Conservation (phyloP, 2,888 invertebrate genomes). For the Mesopsocus fuscifrons region DNA sequence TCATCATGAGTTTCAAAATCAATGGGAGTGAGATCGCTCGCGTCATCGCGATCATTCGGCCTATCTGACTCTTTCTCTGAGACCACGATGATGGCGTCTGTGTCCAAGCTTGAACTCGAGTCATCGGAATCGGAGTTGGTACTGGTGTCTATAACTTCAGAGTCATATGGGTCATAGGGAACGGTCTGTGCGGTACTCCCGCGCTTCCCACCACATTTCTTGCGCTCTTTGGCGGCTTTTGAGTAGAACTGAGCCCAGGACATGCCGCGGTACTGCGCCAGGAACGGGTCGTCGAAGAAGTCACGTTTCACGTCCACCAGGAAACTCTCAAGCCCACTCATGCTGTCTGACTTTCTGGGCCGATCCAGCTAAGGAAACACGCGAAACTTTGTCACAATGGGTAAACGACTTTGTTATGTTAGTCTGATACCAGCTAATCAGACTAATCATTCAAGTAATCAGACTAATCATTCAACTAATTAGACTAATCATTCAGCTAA, state of each 20-base stretch:
- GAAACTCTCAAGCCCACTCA: conserved; percentile 30
- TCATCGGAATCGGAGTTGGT: neutral
- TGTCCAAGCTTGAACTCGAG: neutral
- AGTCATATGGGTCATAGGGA: no score
- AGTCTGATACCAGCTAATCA: no score
- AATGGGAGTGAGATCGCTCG: no score
- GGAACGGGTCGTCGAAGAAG: conserved; percentile 31
- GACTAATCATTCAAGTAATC: no score
- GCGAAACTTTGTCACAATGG: no score
- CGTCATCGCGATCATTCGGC: neutral
- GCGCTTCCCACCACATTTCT: conserved; percentile 1
- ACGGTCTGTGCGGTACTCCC: neutral
- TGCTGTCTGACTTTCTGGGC: conserved; percentile 28
- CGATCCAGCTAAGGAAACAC: conserved; percentile 28
- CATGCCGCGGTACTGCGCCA: conserved; percentile 29
- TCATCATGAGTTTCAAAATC: no score
- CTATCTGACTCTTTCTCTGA: neutral
- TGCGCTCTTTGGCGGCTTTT: conserved; percentile 21
- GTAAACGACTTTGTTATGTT: no score
- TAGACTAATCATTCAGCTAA: no score
- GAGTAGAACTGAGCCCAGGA: conserved; percentile 26
- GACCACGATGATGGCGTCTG: neutral
- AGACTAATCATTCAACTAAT: no score
- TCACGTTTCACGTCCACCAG: conserved; percentile 29
- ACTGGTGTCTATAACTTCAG: neutral